A percentile compares a stretch with the other conserved stretches of the same genome.
Conservation (phyloP, 2,113 vertebrate genomes). For the Alethe diademata region DNA sequence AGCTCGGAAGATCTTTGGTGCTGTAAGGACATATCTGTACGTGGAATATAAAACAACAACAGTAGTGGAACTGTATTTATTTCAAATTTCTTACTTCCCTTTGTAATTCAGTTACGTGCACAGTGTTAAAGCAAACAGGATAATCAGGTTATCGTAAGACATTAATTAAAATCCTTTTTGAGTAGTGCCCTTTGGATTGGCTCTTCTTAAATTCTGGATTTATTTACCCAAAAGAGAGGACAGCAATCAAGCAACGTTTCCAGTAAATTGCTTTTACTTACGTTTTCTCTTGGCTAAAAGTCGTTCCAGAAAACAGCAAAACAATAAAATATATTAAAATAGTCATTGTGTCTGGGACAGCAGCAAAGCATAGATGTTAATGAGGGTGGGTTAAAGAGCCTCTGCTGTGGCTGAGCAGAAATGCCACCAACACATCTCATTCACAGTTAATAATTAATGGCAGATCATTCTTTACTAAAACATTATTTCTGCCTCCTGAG, state of each 20-base stretch:
- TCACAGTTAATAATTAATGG: constrained; percentile 72
- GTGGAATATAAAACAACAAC: neutral
- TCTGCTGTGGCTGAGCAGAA: neutral
- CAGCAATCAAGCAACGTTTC: neutral
- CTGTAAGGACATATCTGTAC: constrained; percentile 85
- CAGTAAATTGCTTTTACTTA: constrained; percentile 66
- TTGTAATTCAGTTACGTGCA: rapidly evolving
- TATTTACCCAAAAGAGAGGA: neutral
- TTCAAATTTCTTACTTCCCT: neutral
- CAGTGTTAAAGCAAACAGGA: neutral
- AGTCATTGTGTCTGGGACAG: constrained; percentile 34
- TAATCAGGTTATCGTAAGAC: neutral
- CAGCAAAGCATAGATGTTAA: neutral
- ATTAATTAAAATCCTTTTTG: neutral
- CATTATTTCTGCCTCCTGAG: neutral
- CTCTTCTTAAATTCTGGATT: neutral
- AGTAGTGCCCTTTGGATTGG: neutral
- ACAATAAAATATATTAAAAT: constrained; percentile 34
- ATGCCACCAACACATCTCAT: neutral
- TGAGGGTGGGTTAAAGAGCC: neutral
- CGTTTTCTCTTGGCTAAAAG: constrained; percentile 74
- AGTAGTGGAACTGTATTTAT: neutral
- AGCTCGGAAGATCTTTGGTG: constrained; percentile 78
- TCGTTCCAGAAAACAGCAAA: constrained; percentile 41
- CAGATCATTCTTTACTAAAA: neutral